Evolutionary conservation across 2,797 vertebrate species (phyloP), one percentile per base, ranked within the genome.

Genomic region (Myripristis jacobus): DNA sequence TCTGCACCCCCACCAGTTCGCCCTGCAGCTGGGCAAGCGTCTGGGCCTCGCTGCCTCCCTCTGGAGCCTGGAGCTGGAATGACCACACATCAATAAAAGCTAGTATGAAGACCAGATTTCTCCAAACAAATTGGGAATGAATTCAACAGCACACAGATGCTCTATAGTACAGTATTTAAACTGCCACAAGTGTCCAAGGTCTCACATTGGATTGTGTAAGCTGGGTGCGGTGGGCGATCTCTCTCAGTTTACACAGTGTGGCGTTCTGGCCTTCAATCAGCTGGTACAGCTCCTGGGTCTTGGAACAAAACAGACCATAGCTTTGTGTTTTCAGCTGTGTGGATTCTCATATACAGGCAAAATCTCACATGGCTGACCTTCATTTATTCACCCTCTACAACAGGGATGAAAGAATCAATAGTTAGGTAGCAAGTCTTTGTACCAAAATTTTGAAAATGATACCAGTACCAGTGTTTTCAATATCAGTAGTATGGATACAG

Each of bases 241-340:
- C 96, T 83, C 90, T 94, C 68, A 99, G 93, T 86, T 97, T 98
- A 75, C 94, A 92, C 87, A 98, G 87, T 0, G 96, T 96, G 86
- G 92, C 88, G 24, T 97, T 98, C 83, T 98, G 97, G 60, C 94
- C 94, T 71, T 97, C 96, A 0, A 98, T 95, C 75, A 97, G 92
- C 73, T 86, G 95, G 85, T 95, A 96, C 75, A 99, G 90, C 81
- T 98, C 97, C 81, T 96, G 94, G 9, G 94, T 90, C 98, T 99
- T 58, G 0, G 27, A 34, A 38, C 11, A 80, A 6, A 68, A 73
- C 15, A 1, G n/a, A 72, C 38, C 12, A 64, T 6, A 22, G 15
- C 61, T 46, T 36, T 43, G 31, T 63, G 50, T 16, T 34, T n/a
- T 11, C 13, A 57, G 34, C 53, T 57, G 25, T 27, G 47, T 11